A percentile compares a stretch with the other conserved stretches of the same genome.
These are phyloP conservation scores for Kryptopterus vitreolus DNA, from an alignment of 2,797 vertebrate genomes.

Conservation along the genomic window DNA sequence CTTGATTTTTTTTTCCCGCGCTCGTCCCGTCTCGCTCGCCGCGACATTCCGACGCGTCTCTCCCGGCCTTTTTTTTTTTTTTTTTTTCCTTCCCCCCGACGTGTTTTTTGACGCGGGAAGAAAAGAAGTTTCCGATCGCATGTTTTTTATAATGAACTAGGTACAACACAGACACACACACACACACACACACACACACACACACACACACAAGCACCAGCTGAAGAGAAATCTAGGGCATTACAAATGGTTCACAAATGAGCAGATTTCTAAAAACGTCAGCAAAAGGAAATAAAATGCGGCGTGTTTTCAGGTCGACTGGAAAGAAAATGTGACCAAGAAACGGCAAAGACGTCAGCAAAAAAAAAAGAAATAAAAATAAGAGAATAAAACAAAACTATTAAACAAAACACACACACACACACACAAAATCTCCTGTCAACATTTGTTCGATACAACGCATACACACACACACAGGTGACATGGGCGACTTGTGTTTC, in stretches of 20 bases:
- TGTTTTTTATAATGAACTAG: conserved; percentile 6
- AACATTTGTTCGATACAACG: background rate
- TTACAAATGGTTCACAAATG: background rate
- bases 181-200: background rate
- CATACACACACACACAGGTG: too few relatives aligned
- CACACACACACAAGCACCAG: background rate
- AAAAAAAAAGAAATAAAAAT: background rate
- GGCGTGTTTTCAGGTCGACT: background rate
- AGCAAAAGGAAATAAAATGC: background rate
- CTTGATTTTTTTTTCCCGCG: conserved; percentile 32
- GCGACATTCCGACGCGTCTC: background rate
- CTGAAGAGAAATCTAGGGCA: background rate
- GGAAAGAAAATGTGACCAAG: background rate
- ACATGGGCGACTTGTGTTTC: too few relatives aligned
- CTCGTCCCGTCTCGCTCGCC: too few relatives aligned
- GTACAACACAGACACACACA: background rate
- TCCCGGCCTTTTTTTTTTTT: too few relatives aligned
- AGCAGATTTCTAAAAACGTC: background rate
- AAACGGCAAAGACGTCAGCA: background rate
- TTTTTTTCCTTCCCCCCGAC: too few relatives aligned
- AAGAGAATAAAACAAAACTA: background rate
- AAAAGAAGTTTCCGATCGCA: background rate
- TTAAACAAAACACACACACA: background rate
- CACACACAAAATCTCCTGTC: background rate
- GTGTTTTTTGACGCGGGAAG: background rate